A percentile compares a stretch with the other conserved stretches of the same genome.
Evolutionary conservation across 2,888 invertebrate genomes (phyloP).

Genomic region (Magallana nippona): DNA sequence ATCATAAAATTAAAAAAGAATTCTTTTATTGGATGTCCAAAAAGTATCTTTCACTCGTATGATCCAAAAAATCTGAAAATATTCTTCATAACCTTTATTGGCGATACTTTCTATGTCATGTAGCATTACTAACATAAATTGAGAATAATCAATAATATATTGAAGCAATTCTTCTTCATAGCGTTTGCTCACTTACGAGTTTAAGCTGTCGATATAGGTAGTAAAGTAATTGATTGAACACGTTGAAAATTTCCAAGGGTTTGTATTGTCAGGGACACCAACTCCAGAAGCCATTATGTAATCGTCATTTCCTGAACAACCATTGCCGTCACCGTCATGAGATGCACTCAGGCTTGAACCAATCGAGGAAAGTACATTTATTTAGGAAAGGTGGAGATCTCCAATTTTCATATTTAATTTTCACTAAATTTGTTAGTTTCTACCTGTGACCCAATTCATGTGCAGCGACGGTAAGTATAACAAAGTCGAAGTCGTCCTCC

Average conservation of each 20-base stretch:
- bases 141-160: no score
- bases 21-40: no score
- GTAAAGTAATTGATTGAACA: conserved; percentile 54
- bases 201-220: conserved; percentile 49
- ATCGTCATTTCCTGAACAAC: conserved; percentile 47
- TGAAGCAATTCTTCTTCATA: no score
- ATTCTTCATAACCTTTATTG: no score
- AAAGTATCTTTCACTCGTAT: no score
- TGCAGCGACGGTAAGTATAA: conserved; percentile 63
- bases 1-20: no score
- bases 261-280: conserved; percentile 35
- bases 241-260: conserved; percentile 60
- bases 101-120: no score
- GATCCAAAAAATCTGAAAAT: no score
- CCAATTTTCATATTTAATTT: not conserved
- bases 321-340: conserved; percentile 57
- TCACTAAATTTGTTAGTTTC: not conserved
- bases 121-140: no score
- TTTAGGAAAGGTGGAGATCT: not conserved
- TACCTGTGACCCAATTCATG: conserved; percentile 74
- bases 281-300: conserved; percentile 57
- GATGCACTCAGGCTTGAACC: conserved; percentile 52
- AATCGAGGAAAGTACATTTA: not conserved
- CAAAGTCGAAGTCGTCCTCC: conserved; percentile 64
- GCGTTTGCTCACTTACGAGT: conserved; percentile 45